Evolutionary conservation across 1,140 invertebrate genomes (phyloP), one percentile per base, ranked within the genome.

Genomic region (Drosophila virilis): DNA sequence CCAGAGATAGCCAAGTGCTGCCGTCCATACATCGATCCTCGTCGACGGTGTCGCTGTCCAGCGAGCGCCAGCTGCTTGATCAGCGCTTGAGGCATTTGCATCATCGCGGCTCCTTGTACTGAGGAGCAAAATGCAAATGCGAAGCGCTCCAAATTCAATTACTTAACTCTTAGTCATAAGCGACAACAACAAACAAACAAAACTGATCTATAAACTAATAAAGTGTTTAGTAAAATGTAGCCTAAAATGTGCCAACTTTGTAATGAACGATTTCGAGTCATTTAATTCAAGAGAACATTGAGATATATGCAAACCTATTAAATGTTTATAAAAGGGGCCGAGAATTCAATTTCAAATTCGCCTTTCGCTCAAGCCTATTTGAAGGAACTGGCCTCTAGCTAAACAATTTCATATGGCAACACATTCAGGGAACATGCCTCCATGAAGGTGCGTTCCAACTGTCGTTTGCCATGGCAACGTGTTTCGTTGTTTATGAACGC

Each of bases 21-120:
- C 65, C 81, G 9, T 45, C 75, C 50, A 74, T 92, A 50, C 91
- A 92, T 74, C 91, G 91, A 22, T 90, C 91, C 22, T 73, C 88
- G 1, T 86, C 82, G 6, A 80, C 84, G 2, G 58, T 89, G 9
- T 78, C 91, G 15, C 64, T 90, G 45, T 80, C 84, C 38, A 80
- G 91, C 37, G 90, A 92, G 28, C 81, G 79, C 9, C 76, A 91
- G 69, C 61, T 90, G 74, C 66, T 91, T 58, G 90, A 90, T 68
- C 84, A 90, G 66, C 84, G 85, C n/a, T 60, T 86, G 43, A 68
- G 79, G 54, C 85, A 91, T 50, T 68, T 90, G 73, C 91, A 92
- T 62, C 91, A 92, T 71, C 77, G 91, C 2, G 91, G 91, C 17
- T 92, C 91, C 37, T 71, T 91, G 40, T 91, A 90, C 58, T 90